phyloP scores from a whole-genome alignment of 1,140 invertebrate species.

The Ostrea denselamellosa region DNA sequence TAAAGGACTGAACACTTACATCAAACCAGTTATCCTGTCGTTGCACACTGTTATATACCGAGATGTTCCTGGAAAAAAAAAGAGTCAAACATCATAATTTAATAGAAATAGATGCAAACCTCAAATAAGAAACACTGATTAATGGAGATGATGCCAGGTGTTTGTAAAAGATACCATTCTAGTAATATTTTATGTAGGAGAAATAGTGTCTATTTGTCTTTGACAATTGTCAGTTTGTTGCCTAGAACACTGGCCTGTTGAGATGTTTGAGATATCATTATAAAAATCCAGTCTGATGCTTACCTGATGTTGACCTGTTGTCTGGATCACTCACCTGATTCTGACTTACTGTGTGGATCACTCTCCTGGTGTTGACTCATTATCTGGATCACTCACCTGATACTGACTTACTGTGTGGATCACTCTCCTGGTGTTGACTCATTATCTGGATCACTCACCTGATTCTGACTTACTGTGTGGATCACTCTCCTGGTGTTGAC shows the following conservation, averaged over 20 bases:
- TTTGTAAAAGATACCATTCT: background rate
- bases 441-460: background rate
- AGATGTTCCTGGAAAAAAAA: constrained; percentile 60
- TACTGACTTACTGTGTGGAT: background rate
- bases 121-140: background rate
- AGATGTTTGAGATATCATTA: no score
- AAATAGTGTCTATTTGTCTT: no score
- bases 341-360: background rate
- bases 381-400: no score
- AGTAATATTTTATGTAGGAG: background rate
- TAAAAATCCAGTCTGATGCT: no score
- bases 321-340: background rate
- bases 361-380: no score
- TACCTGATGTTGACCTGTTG: no score
- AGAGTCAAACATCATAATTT: background rate
- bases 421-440: background rate
- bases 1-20: constrained; percentile 71
- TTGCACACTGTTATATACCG: constrained; percentile 59
- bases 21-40: constrained; percentile 74
- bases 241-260: no score
- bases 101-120: background rate
- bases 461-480: no score
- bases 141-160: background rate
- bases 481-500: no score
- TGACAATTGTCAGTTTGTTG: no score